Percentiles rank a stretch among this genome's conserved stretches.
These are phyloP conservation scores for Heloderma charlesbogerti DNA, from an alignment of 2,113 vertebrate species.

Conservation along the genomic window DNA sequence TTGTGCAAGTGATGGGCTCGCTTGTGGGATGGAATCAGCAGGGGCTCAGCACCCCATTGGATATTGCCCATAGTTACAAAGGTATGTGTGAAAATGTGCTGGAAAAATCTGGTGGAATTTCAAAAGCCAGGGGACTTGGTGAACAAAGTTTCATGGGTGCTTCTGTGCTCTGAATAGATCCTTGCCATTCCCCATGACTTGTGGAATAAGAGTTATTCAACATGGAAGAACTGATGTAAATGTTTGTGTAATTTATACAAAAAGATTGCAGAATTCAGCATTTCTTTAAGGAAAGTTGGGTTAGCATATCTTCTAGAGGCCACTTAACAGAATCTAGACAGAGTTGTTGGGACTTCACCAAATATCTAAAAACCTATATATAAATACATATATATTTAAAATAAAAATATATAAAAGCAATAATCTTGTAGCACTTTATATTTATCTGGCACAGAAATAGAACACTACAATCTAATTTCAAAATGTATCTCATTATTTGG, in stretches of 20 bases:
- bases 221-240: neutral
- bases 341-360: neutral
- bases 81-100: neutral
- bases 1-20: too few species aligned
- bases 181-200: neutral
- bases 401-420: too few species aligned
- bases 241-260: neutral
- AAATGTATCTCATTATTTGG: neutral
- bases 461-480: neutral
- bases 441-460: neutral
- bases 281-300: fast-evolving
- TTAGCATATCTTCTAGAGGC: neutral
- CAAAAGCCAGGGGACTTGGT: neutral
- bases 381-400: too few species aligned
- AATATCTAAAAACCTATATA: neutral
- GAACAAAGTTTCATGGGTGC: neutral
- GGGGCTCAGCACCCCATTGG: too few species aligned
- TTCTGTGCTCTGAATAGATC: neutral
- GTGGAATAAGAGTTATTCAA: neutral
- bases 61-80: neutral
- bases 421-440: too few species aligned
- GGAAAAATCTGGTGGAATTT: neutral
- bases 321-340: neutral
- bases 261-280: neutral
- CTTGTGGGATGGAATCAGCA: too few species aligned